Evolutionary conservation across 1,140 invertebrate species (phyloP), one percentile per base, ranked within the genome.

Genomic region (Leptestheria dahalacensis): DNA sequence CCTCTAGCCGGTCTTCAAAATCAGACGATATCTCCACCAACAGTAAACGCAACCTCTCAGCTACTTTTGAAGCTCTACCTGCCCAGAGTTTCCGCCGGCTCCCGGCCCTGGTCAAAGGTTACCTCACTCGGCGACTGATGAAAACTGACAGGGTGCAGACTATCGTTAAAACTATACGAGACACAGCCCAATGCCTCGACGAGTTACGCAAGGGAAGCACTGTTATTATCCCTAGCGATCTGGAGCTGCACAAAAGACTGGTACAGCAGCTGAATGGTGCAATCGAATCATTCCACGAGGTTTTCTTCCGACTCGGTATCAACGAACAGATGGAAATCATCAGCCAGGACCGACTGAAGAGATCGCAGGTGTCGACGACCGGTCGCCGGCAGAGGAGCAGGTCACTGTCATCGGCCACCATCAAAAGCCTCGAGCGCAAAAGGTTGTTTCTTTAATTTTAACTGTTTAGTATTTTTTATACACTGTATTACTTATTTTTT

Each of bases 101-200:
- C 58, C 81, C 81, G 62, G 86, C 88, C 23, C 77, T 78, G 66
- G 81, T 78, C n/a, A 83, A 80, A 67, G 90, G 90, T 2, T 91
- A 81, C 70, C 73, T 92, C 57, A 81, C 83, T 28, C 78, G 90
- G 48, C 78, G 88, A 61, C 73, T 92, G 46, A 79, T 91, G 70
- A 76, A 73, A 56, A 89, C 88, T 1, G 84, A 87, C 67, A 82
- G 84, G 65, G 83, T 91, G 2, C 82, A 88, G 68, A 74, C 75
- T 41, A 77, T 89, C 15, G 85, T 91, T 62, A 82, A 85, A 72
- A 88, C 84, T 21, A 88, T 91, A 63, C 77, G 77, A 64, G 86
- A 88, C 68, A 83, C 85, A 2, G 70, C 87, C 49, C 71, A 84
- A 21, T 86, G 83, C 69, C 82, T 86, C 62, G 71, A 88, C 47